phyloP scores from a whole-genome alignment of 23 tunicate genomes.

The Pegea sp. region DNA sequence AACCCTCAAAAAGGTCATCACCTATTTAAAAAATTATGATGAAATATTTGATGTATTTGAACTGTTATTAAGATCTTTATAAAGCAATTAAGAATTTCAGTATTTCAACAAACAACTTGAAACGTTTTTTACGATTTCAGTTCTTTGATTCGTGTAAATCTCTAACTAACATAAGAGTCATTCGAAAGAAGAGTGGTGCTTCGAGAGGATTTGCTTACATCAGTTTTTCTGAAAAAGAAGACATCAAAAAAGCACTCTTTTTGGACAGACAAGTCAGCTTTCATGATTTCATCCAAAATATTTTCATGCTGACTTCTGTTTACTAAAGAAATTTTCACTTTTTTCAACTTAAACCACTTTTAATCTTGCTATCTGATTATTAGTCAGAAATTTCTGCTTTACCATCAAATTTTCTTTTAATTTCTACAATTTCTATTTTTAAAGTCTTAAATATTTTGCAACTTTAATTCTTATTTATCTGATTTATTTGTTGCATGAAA shows the following conservation, averaged over 20 bases:
- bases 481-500: too few species aligned
- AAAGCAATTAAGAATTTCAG: background rate
- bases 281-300: too few species aligned
- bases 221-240: slow-evolving; percentile 14
- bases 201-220: slow-evolving; percentile 69
- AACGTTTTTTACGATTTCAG: slow-evolving; percentile 9
- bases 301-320: too few species aligned
- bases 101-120: background rate
- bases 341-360: too few species aligned
- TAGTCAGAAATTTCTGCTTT: too few species aligned
- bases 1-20: slow-evolving; percentile 20
- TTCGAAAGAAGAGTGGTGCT: slow-evolving; percentile 30
- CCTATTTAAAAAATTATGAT: background rate
- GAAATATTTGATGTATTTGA: background rate
- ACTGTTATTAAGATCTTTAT: background rate
- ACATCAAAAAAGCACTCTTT: slow-evolving; percentile 41
- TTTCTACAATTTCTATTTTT: too few species aligned
- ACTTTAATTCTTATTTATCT: too few species aligned
- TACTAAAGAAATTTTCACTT: too few species aligned
- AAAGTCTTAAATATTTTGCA: too few species aligned
- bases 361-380: too few species aligned
- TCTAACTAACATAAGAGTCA: slow-evolving; percentile 31
- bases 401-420: too few species aligned
- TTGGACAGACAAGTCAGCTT: slow-evolving; percentile 45
- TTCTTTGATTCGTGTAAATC: slow-evolving; percentile 46